These are phyloP conservation scores for Pantelozetes paolii DNA, from an alignment of 2,888 invertebrate species.

Conservation along the genomic window DNA sequence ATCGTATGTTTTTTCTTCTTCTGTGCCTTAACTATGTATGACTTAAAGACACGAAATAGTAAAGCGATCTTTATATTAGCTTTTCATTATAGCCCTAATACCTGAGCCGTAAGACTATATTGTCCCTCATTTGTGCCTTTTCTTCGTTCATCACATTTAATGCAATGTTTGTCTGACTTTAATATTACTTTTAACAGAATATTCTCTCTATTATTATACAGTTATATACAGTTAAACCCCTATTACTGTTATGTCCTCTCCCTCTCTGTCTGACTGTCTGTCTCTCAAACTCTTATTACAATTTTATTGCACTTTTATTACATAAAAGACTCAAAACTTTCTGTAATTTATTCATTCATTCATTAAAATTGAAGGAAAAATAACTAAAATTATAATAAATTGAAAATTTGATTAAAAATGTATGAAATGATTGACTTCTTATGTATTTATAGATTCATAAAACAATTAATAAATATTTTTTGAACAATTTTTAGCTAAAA, in stretches of 20 bases:
- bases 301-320: conserved; percentile 15
- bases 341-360: neutral
- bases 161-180: conserved; percentile 34
- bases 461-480: no score
- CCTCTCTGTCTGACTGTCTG: neutral
- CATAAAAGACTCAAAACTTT: neutral
- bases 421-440: neutral
- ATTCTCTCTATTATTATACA: conserved; percentile 22
- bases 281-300: conserved; percentile 2
- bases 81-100: conserved; percentile 9
- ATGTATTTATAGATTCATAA: no score
- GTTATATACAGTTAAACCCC: conserved; percentile 25
- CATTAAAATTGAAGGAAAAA: neutral
- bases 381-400: conserved; percentile 25
- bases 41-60: no score
- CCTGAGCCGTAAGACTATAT: conserved; percentile 1
- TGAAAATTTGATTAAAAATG: conserved; percentile 12
- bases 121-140: no score
- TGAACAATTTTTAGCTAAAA: no score
- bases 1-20: no score
- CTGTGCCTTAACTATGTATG: no score
- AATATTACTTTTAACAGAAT: conserved; percentile 30
- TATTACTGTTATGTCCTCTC: neutral
- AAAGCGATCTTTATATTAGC: neutral
- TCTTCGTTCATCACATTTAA: conserved; percentile 1